A percentile compares a stretch with the other conserved stretches of the same genome.
These are phyloP conservation scores for Apamea monoglypha DNA, from an alignment of 2,888 invertebrate species.

Conservation along the genomic window DNA sequence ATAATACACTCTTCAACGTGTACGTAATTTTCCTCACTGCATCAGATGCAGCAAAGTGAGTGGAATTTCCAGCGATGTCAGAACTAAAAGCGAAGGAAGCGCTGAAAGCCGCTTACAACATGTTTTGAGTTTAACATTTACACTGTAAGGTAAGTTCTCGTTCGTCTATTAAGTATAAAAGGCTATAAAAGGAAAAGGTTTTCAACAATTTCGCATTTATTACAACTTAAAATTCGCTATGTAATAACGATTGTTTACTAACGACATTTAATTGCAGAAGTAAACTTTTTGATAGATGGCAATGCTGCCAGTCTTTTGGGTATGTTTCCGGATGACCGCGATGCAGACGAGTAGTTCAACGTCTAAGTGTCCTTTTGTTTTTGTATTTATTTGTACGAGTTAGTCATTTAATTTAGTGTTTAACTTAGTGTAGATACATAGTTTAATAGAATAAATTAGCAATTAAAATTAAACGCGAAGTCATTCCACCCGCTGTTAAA, in stretches of 20 bases:
- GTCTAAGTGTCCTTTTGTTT: no score
- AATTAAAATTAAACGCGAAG: background rate
- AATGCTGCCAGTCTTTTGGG: no score
- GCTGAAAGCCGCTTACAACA: slow-evolving; percentile 29
- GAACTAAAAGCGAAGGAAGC: slow-evolving; percentile 20
- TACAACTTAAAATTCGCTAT: no score
- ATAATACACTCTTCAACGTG: slow-evolving; percentile 16
- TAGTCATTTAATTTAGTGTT: no score
- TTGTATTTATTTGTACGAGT: no score
- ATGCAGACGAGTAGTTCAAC: no score
- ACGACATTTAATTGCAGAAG: background rate
- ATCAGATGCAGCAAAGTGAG: slow-evolving; percentile 16
- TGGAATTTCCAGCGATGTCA: slow-evolving; percentile 29
- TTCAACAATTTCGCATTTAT: background rate
- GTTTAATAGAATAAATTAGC: no score
- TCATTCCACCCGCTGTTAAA: background rate
- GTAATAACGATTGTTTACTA: background rate
- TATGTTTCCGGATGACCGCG: no score
- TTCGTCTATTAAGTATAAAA: slow-evolving; percentile 2
- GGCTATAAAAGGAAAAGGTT: background rate
- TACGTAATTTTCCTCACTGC: slow-evolving; percentile 13
- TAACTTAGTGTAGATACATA: no score
- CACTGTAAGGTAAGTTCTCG: slow-evolving; percentile 8
- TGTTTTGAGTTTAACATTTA: slow-evolving; percentile 45
- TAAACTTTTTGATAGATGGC: background rate